Conservation (phyloP, 2,113 vertebrate genomes). For the Toxotes jaculatrix region DNA sequence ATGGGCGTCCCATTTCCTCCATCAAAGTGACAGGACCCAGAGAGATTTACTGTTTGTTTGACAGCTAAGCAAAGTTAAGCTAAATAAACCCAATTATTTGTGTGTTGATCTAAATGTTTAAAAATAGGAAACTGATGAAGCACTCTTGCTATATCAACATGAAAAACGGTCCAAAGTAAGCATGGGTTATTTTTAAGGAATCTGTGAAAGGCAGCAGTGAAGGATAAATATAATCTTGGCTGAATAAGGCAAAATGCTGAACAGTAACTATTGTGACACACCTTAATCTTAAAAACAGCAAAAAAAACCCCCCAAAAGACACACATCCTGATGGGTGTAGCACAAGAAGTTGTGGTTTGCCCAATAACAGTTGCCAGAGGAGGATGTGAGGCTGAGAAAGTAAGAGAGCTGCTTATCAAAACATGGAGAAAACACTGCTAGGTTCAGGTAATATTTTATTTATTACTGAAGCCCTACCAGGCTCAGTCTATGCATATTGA, state of each 20-base stretch:
- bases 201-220: not conserved
- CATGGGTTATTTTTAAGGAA: not conserved
- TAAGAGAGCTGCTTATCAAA: not conserved
- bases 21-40: slow-evolving; percentile 37
- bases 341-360: slow-evolving; percentile 30
- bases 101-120: slow-evolving; percentile 38
- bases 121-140: slow-evolving; percentile 26
- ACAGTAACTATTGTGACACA: not conserved
- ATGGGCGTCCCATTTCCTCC: slow-evolving; percentile 61
- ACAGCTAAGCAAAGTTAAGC: slow-evolving; percentile 34
- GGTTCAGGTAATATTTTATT: not conserved
- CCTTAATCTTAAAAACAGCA: not conserved
- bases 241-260: not conserved
- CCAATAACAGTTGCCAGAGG: slow-evolving; percentile 15
- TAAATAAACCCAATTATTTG: slow-evolving; percentile 37
- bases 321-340: slow-evolving; percentile 10
- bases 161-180: not conserved
- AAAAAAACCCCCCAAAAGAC: too few species aligned
- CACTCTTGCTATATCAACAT: not conserved
- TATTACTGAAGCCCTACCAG: not conserved
- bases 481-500: not conserved
- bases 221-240: not conserved
- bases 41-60: slow-evolving; percentile 55
- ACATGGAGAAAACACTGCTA: not conserved
- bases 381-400: slow-evolving; percentile 17